phyloP scores from a whole-genome alignment of 2,113 vertebrate species.

The Amphiprion percula region DNA sequence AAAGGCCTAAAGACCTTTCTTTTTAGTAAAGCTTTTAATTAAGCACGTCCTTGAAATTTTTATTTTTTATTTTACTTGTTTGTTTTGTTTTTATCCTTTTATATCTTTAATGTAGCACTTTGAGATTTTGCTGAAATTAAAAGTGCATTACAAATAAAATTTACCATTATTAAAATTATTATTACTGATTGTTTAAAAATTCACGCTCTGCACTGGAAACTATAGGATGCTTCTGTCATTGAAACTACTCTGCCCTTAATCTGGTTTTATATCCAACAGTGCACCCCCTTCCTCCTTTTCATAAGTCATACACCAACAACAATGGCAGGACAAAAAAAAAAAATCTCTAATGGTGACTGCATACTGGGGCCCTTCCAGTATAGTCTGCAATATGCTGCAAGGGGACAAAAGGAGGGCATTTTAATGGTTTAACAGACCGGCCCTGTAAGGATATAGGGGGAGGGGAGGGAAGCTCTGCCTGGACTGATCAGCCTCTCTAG shows the following conservation, averaged over 20 bases:
- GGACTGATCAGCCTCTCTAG: conserved; percentile 51
- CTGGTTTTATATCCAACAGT: conserved; percentile 7
- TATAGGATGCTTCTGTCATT: not conserved
- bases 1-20: too few species aligned
- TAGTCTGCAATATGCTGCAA: conserved; percentile 40
- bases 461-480: conserved; percentile 42
- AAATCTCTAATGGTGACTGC: conserved; percentile 44
- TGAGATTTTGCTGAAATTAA: too few species aligned
- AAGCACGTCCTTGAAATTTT: too few species aligned
- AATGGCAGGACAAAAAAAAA: conserved; percentile 55
- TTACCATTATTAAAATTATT: too few species aligned
- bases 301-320: conserved; percentile 55
- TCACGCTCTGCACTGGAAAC: not conserved
- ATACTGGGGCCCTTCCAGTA: conserved; percentile 39
- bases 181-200: not conserved
- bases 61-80: too few species aligned
- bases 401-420: conserved; percentile 70
- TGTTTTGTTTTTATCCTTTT: too few species aligned
- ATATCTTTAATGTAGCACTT: too few species aligned
- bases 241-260: conserved; percentile 38
- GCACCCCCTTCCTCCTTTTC: conserved; percentile 11
- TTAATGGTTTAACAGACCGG: conserved; percentile 65
- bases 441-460: conserved; percentile 47
- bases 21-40: too few species aligned
- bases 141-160: too few species aligned